phyloP scores from a whole-genome alignment of 2,113 vertebrate genomes.

The Calyptommatus sinebrachiatus region DNA sequence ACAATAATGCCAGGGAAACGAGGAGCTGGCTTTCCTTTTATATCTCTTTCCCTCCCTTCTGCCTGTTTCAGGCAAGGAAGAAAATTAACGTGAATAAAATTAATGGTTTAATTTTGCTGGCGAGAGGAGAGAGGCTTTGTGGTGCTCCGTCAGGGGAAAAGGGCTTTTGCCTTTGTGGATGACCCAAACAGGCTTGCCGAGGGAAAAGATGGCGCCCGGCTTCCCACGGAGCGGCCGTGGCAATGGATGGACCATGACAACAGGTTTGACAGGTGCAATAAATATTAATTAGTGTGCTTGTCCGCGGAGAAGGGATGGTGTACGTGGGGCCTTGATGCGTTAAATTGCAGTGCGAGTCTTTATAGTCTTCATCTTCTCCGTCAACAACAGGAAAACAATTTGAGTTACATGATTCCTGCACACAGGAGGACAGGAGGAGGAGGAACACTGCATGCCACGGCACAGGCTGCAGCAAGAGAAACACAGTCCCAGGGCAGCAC shows the following conservation, averaged over 20 bases:
- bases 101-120: constrained; percentile 76
- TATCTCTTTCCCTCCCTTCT: constrained; percentile 23
- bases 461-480: constrained; percentile 58
- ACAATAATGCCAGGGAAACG: constrained; percentile 69
- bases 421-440: constrained; percentile 49
- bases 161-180: constrained; percentile 79
- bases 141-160: constrained; percentile 62
- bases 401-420: constrained; percentile 58
- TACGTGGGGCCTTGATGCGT: constrained; percentile 79
- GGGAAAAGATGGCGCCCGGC: constrained; percentile 78
- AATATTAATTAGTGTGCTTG: constrained; percentile 86
- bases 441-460: constrained; percentile 67
- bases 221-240: constrained; percentile 77
- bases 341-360: constrained; percentile 84
- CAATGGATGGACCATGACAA: constrained; percentile 79
- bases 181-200: constrained; percentile 82
- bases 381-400: constrained; percentile 74
- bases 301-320: constrained; percentile 79
- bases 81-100: constrained; percentile 75
- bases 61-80: constrained; percentile 63
- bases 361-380: constrained; percentile 79
- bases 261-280: constrained; percentile 84
- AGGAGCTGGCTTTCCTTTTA: constrained; percentile 48
- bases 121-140: constrained; percentile 67
- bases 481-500: constrained; percentile 27